Evolutionary conservation across 2,797 vertebrate species (phyloP), one percentile per base, ranked within the genome.

Genomic region (Emys orbicularis): DNA sequence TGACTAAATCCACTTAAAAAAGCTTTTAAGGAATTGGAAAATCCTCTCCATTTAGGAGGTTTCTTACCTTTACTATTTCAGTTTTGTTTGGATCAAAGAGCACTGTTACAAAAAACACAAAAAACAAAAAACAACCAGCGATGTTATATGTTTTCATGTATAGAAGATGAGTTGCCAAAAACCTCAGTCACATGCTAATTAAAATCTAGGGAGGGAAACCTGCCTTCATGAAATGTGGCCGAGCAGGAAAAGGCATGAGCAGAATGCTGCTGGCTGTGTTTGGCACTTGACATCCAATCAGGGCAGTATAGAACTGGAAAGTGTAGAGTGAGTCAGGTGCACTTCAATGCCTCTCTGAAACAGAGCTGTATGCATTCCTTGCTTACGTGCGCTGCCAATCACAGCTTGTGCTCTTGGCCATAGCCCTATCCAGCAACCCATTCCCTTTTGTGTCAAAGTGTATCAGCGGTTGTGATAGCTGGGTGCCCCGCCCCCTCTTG

Each of bases 401-500:
- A 47, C 72, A 27, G 41, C 41, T 27, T 16, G 7, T 76, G 72
- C 44, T 76, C 6, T 47, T 90, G 23, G 87, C 21, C 68, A 61
- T 19, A 18, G 56, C 37, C 44, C 59, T 65, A 8, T 1, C 5
- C 74, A 77, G 44, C 21, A 83, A 81, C 29, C 29, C 5, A 0
- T 6, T 12, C 7, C 16, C 0, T 15, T 77, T 23, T 7, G 9
- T 23, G 21, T 10, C 21, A 49, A 23, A 19, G 3, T 61, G 77
- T 80, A 41, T 44, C 41, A 25, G 19, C 1, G 31, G 44, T 19
- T 27, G 31, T 85, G 0, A 0, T 4, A 83, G 37, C 19, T 74
- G 72, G 5, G n/a, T 74, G 3, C 21, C 61, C 34, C 15, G 8
- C n/a, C 10, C 8, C 8, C 37, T 41, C 68, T 21, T 44, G 68